Evolutionary conservation across 2,888 invertebrate genomes (phyloP).

Genomic region (Apotomis capreana): DNA sequence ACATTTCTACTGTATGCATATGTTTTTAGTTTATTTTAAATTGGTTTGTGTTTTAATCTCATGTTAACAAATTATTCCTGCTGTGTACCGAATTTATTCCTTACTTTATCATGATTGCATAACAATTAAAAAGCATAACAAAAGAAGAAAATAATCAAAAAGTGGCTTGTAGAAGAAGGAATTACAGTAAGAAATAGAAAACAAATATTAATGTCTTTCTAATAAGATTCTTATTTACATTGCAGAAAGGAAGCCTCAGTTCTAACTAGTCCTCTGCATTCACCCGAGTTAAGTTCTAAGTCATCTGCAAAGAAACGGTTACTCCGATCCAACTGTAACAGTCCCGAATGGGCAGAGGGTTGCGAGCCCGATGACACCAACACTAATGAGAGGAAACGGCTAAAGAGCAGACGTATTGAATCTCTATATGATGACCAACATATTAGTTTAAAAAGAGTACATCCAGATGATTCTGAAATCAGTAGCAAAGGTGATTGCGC

Average conservation of each 20-base stretch:
- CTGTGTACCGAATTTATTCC: neutral
- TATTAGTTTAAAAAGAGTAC: slow-evolving; percentile 55
- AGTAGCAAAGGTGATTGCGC: slow-evolving; percentile 68
- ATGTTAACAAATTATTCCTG: too few relatives aligned
- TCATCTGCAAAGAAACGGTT: slow-evolving; percentile 60
- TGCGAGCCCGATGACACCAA: slow-evolving; percentile 61
- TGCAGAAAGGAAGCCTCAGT: slow-evolving; percentile 65
- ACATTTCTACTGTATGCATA: too few relatives aligned
- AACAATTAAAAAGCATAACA: too few relatives aligned
- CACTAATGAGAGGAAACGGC: slow-evolving; percentile 54
- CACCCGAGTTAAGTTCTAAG: slow-evolving; percentile 62
- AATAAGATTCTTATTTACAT: slow-evolving; percentile 46
- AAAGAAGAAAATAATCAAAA: neutral
- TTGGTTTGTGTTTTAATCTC: too few relatives aligned
- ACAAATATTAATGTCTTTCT: neutral
- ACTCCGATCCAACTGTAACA: slow-evolving; percentile 61
- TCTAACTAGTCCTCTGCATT: slow-evolving; percentile 62
- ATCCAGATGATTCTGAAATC: slow-evolving; percentile 55
- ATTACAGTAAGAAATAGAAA: neutral
- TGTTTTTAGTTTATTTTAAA: too few relatives aligned
- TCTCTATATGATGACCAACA: slow-evolving; percentile 44
- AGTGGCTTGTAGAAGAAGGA: neutral
- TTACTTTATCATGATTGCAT: neutral
- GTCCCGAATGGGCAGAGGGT: slow-evolving; percentile 76
- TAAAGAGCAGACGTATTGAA: slow-evolving; percentile 49